Conservation (phyloP, 2,888 invertebrate species). For the Oligia fasciuncula region DNA sequence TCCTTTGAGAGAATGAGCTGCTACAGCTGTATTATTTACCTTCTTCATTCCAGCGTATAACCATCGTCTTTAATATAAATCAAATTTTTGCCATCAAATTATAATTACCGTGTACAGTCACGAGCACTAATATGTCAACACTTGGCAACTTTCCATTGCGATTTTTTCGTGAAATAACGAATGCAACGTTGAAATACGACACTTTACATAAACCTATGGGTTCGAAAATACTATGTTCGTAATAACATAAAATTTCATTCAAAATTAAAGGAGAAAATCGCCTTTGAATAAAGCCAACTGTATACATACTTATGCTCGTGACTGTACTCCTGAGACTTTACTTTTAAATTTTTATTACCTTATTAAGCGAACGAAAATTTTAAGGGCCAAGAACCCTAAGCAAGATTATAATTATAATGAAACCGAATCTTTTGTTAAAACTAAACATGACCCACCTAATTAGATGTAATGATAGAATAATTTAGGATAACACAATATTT, state of each 20-base stretch:
- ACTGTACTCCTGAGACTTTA: not conserved
- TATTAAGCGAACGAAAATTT: conserved; percentile 30
- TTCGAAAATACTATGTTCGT: no score
- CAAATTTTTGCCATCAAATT: conserved; percentile 23
- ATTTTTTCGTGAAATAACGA: no score
- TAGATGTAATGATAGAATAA: conserved; percentile 44
- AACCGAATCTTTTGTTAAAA: conserved; percentile 27
- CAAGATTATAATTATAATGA: conserved; percentile 29
- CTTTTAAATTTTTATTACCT: conserved; percentile 38
- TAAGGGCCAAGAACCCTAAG: conserved; percentile 4
- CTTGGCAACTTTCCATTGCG: no score
- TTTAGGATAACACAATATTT: conserved; percentile 22
- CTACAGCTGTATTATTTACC: conserved; percentile 4
- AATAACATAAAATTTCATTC: no score
- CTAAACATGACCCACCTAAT: conserved; percentile 28
- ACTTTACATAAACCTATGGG: no score
- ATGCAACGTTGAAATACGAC: no score
- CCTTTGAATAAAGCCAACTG: no score
- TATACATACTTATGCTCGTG: no score
- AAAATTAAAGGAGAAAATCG: no score
- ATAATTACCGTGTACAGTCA: conserved; percentile 6
- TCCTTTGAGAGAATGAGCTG: not conserved
- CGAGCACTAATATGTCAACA: no score
- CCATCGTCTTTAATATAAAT: conserved; percentile 20
- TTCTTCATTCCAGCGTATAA: not conserved